Evolutionary conservation across 2,888 invertebrate species (phyloP).

Genomic region (Craniophora ligustri): DNA sequence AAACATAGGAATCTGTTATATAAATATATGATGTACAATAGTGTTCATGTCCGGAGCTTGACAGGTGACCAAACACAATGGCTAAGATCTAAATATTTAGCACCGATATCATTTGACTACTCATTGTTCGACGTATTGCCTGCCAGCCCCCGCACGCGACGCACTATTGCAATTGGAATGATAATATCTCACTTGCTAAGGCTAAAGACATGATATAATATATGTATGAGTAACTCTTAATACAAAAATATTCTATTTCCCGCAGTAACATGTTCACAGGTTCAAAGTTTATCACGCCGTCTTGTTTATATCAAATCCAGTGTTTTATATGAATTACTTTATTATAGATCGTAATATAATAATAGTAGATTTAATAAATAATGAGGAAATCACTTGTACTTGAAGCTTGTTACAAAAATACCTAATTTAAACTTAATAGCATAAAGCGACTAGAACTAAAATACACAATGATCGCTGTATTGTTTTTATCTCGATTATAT

Average conservation of each 20-base stretch:
- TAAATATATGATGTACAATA: slow-evolving; percentile 12
- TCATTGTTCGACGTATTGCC: not conserved
- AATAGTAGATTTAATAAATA: slow-evolving; percentile 8
- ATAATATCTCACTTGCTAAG: slow-evolving; percentile 35
- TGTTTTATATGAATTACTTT: slow-evolving; percentile 20
- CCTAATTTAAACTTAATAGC: slow-evolving; percentile 16
- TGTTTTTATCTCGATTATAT: not conserved
- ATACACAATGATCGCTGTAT: not conserved
- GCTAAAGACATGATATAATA: slow-evolving; percentile 30
- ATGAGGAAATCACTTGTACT: slow-evolving; percentile 10
- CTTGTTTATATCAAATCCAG: slow-evolving; percentile 43
- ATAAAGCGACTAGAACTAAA: not conserved
- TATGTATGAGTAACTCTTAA: slow-evolving; percentile 31
- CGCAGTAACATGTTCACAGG: slow-evolving; percentile 26
- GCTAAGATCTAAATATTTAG: not conserved
- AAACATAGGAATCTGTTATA: slow-evolving; percentile 28
- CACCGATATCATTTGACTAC: not conserved
- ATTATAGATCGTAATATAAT: slow-evolving; percentile 15
- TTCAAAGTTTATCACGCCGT: slow-evolving; percentile 39
- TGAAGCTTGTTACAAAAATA: slow-evolving; percentile 21
- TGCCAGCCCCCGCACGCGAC: slow-evolving; percentile 6
- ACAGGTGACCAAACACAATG: not conserved
- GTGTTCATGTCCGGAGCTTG: slow-evolving; percentile 3
- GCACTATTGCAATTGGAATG: slow-evolving; percentile 7
- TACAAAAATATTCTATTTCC: slow-evolving; percentile 49